phyloP scores from a whole-genome alignment of 2,888 invertebrate genomes.

The Cabera pusaria region DNA sequence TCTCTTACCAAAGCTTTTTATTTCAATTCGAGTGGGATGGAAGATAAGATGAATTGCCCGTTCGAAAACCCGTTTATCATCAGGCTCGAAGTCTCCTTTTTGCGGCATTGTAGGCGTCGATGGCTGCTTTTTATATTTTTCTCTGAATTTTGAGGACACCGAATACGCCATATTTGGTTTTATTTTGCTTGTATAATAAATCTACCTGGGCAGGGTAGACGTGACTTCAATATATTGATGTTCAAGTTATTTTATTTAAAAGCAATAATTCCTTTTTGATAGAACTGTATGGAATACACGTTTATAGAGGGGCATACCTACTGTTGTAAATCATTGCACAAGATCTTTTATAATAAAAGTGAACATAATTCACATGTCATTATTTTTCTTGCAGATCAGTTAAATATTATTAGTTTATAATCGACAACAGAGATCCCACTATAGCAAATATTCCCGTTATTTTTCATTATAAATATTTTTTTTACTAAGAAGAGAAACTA shows the following conservation, averaged over 20 bases:
- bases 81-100: conserved; percentile 57
- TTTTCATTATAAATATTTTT: no score
- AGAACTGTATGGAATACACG: no score
- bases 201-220: conserved; percentile 15
- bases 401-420: no score
- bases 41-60: conserved; percentile 58
- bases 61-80: conserved; percentile 78
- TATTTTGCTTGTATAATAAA: conserved; percentile 27
- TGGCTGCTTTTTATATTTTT: conserved; percentile 61
- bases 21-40: conserved; percentile 39
- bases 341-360: no score
- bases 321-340: no score
- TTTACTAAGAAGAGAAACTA: conserved; percentile 16
- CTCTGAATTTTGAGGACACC: conserved; percentile 59
- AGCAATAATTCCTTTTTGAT: neutral
- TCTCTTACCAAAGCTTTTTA: conserved; percentile 30
- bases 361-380: no score
- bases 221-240: conserved; percentile 13
- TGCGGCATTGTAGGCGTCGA: conserved; percentile 69
- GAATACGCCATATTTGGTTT: conserved; percentile 30
- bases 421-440: no score
- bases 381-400: no score
- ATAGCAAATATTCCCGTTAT: no score
- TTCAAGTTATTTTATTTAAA: conserved; percentile 5
- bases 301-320: no score